Evolutionary conservation across 1,140 invertebrate species (phyloP).

Genomic region (Goniozus legneri): DNA sequence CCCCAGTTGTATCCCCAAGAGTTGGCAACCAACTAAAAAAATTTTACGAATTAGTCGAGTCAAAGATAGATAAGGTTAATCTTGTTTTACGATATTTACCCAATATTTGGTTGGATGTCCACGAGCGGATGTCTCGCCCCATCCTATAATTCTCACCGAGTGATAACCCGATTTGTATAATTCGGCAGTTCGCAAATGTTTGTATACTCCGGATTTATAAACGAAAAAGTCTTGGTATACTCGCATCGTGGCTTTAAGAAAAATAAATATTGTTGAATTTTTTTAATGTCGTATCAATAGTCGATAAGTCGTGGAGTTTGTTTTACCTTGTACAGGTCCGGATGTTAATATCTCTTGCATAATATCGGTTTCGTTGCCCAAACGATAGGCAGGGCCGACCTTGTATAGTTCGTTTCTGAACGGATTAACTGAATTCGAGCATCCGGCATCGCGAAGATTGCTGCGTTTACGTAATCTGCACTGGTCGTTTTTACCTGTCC

Average conservation of each 20-base stretch:
- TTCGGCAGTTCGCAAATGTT: conserved; percentile 59
- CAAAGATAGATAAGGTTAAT: no score
- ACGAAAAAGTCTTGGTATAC: conserved; percentile 89
- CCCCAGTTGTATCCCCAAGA: conserved; percentile 91
- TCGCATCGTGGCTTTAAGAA: conserved; percentile 80
- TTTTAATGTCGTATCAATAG: neutral
- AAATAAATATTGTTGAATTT: conserved; percentile 7
- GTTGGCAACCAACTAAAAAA: conserved; percentile 77
- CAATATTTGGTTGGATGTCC: conserved; percentile 72
- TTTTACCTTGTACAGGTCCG: conserved; percentile 92
- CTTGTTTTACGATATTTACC: conserved; percentile 75
- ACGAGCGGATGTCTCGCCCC: conserved; percentile 71
- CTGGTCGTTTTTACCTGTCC: conserved; percentile 59
- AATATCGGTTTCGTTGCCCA: conserved; percentile 77
- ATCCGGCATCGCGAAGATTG: conserved; percentile 56
- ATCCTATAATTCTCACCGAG: conserved; percentile 87
- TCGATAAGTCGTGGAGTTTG: neutral
- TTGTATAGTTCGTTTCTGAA: conserved; percentile 65
- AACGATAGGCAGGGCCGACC: conserved; percentile 79
- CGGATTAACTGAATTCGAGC: conserved; percentile 45
- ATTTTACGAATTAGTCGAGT: no score
- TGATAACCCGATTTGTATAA: conserved; percentile 69
- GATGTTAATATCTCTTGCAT: conserved; percentile 88
- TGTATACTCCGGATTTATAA: conserved; percentile 81
- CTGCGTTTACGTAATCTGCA: conserved; percentile 59